Evolutionary conservation across 2,797 vertebrate genomes (phyloP), one percentile per base, ranked within the genome.

Genomic region (Tauraco hartlaubi): DNA sequence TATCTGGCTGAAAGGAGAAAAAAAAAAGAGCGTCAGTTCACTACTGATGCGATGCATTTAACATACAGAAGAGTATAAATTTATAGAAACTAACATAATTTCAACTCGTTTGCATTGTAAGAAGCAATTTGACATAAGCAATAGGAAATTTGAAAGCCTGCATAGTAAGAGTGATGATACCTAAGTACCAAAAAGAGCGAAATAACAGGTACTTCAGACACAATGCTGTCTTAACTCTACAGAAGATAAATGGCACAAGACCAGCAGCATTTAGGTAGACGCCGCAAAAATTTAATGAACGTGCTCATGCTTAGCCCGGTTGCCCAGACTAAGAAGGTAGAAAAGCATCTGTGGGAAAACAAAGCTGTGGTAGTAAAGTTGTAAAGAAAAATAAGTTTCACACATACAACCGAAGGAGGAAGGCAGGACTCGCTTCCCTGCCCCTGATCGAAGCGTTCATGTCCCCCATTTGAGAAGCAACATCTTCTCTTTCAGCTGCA

Each of bases 1-100:
- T 99, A 88, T 99, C 99, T 98, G 99, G 98, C 96, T 99, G 97
- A 83, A 97, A 97, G 41, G n/a, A 66, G 43, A 84, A 84, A 93
- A 26, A 93, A 26, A 92, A 37, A 91, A 13, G 15, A 95, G 44
- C 1, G 26, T 97, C 88, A 96, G 83, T 79, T 90, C 73, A 67
- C 18, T 9, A 9, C 28, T 14, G 12, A 21, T 43, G 26, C 5
- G 19, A 80, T 29, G 39, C 28, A 46, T 75, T 90, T 62, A 74
- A 54, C 17, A 77, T 4, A 58, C 26, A 48, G 23, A 85, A 29
- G 1, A 85, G 5, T 7, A 52, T 31, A 49, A 81, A 75, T 41
- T 77, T 37, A 31, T 0, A 71, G 48, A 44, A 88, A 87, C 33
- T 28, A 81, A 44, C 21, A 28, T 12, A 17, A 10, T 39, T 44